Base-by-base conservation (phyloP, 2,888 invertebrate genomes). In the Taphrorychus bicolor region DNA sequence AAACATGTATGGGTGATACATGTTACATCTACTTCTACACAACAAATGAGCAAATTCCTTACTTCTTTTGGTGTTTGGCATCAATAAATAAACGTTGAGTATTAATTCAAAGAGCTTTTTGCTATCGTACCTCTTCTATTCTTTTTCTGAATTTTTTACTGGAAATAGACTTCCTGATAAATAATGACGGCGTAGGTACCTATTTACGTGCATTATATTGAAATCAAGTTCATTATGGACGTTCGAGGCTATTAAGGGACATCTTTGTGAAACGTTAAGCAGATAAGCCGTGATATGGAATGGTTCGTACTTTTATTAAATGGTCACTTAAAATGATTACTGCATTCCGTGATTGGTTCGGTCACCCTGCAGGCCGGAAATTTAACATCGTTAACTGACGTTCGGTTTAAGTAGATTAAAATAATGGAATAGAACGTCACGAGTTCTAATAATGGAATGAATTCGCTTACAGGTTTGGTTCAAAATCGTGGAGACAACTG, bases 351-450 rank as follows among this genome's bases (percentile, higher is more conserved):
- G 56, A 56, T 56, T 56, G 14, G 23, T 56, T 56, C 41, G 40
- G 56, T 56, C 56, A 56, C 56, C 56, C 56, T 32, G 18, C 32
- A 24, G 41, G 17, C 56, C 56, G 56, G 56, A 56, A 40, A 41
- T 41, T 56, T 41, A 56, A 56, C 56, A 40, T 56, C 40, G 14
- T 56, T 56, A 40, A 56, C 32, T 56, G 56, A 40, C 22, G 53
- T 24, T 53, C 24, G 22, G 41, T 56, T 56, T 40, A 9, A 40
- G 18, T 21, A 56, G 56, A 40, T 56, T 40, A 56, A 40, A 56
- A 56, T 56, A 56, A 56, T 56, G 23, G n/a, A 32, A 32, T 32
- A 7, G 32, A 32, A 11, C 7, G 11, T 16, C 14, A 17, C 14
- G 32, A 32, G 11, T 32, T 32, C 32, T 32, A 32, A 32, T 32